phyloP scores from a whole-genome alignment of 2,113 vertebrate species.

The Oreotrochilus melanogaster region DNA sequence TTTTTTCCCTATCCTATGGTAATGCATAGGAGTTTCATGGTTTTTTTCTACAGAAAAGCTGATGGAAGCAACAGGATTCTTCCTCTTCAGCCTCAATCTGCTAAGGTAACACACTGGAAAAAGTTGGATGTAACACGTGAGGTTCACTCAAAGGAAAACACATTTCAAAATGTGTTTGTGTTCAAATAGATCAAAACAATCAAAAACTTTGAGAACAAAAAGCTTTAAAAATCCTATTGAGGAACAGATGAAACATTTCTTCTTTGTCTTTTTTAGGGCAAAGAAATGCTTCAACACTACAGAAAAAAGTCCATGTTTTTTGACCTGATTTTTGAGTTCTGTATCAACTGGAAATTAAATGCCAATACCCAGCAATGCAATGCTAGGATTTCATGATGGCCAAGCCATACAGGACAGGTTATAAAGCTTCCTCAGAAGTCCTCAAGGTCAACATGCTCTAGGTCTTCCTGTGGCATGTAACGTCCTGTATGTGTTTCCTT shows the following conservation, averaged over 20 bases:
- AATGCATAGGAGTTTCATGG: neutral
- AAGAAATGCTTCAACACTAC: neutral
- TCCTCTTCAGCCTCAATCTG: constrained; percentile 3
- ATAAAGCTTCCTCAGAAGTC: neutral
- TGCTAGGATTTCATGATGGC: neutral
- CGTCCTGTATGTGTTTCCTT: neutral
- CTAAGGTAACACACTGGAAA: neutral
- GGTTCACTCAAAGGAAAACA: neutral
- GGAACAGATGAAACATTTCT: neutral
- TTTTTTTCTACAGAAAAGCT: neutral
- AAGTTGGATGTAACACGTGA: neutral
- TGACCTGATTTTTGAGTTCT: neutral
- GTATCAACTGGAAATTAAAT: neutral
- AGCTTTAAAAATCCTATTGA: neutral
- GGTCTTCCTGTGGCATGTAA: neutral
- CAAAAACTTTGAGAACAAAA: constrained; percentile 34
- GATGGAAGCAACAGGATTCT: neutral
- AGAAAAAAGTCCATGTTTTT: neutral
- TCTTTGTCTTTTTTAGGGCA: neutral
- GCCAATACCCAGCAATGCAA: neutral
- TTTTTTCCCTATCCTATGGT: neutral
- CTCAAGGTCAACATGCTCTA: neutral
- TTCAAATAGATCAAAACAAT: constrained; percentile 50
- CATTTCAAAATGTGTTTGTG: neutral
- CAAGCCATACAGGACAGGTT: neutral